A percentile compares a stretch with the other conserved stretches of the same genome.
Conservation (phyloP, 2,888 invertebrate species). For the Nesidiocoris tenuis region DNA sequence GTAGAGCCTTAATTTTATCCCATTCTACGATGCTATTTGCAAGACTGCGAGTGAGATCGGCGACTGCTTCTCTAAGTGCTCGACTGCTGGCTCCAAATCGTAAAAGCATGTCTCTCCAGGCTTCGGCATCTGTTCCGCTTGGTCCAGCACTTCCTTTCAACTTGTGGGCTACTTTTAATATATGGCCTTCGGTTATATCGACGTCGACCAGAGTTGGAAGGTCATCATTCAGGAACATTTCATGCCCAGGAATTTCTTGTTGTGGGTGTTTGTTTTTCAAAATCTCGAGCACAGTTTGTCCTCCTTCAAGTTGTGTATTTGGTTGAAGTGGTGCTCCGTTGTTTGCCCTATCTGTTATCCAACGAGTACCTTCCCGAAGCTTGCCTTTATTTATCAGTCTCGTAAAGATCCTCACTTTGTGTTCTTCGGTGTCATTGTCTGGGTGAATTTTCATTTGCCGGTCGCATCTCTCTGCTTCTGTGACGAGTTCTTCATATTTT, state of each 20-base stretch:
- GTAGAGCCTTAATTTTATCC: neutral
- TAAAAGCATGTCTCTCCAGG: constrained; percentile 11
- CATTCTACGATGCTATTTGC: constrained; percentile 2
- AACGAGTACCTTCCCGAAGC: constrained; percentile 5
- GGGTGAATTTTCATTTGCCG: neutral
- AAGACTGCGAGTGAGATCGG: neutral
- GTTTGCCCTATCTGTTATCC: neutral
- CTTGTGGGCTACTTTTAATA: neutral
- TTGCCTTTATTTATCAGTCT: constrained; percentile 3
- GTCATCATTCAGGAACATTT: neutral
- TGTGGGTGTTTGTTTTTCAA: neutral
- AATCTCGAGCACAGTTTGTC: constrained; percentile 6
- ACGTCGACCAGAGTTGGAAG: neutral
- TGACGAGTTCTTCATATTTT: constrained; percentile 12
- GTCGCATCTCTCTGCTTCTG: constrained; percentile 5
- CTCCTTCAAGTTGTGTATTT: neutral
- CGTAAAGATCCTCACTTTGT: neutral
- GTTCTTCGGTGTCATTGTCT: neutral
- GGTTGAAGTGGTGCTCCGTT: neutral
- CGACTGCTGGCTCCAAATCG: neutral
- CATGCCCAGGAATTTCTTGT: neutral
- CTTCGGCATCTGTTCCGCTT: neutral
- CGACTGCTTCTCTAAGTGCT: neutral
- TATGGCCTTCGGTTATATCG: neutral
- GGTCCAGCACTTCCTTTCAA: constrained; percentile 8